Evolutionary conservation across 92 coral and sea anemone genomes (phyloP), one percentile per base, ranked within the genome.

Genomic region (Parazoanthus darwini): DNA sequence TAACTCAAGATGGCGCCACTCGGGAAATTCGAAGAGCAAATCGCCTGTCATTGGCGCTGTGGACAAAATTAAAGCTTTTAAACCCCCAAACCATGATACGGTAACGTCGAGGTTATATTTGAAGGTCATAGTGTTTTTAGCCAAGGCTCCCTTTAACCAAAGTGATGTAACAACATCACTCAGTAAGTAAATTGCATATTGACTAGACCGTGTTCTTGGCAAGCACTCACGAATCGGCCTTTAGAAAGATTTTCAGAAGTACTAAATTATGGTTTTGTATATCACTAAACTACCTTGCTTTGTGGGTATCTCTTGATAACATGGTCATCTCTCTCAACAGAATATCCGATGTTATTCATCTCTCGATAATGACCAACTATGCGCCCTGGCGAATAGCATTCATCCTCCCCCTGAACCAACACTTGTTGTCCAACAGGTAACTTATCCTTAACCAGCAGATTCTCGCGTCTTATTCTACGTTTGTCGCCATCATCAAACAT

Each of bases 401-500:
- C 96, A 16, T 93, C 96, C 18, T 85, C 87, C 35, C 98, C 98
- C 80, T 95, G 96, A 14, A 93, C 98, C 86, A 97, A 85, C 42
- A 97, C 98, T 20, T 88, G 75, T 80, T 97, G 99, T 13, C 96
- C 98, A 71, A 91, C 85, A 20, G 93, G 92, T 59, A 97, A 89
- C 59, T 92, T 86, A 33, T 97, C 94, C 56, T 85, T 89, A 20
- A 87, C 90, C 78, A 97, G 89, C 50, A 97, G 89, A 71, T 93
- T 91, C 78, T 90, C 93, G 5, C 94, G 82, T 35, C 88, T 91
- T 22, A 94, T 85, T 72, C 93, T 82, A n/a, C 96, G 90, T 82
- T 75, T 87, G 88, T 95, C 98, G 11, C 99, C 99, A 82, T 97
- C 99, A 66, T 97, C 98, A 82, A 97, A 97, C 20, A 88, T 72